Evolutionary conservation across 2,113 vertebrate genomes (phyloP), one percentile per base, ranked within the genome.

Genomic region (Ammodytes marinus): DNA sequence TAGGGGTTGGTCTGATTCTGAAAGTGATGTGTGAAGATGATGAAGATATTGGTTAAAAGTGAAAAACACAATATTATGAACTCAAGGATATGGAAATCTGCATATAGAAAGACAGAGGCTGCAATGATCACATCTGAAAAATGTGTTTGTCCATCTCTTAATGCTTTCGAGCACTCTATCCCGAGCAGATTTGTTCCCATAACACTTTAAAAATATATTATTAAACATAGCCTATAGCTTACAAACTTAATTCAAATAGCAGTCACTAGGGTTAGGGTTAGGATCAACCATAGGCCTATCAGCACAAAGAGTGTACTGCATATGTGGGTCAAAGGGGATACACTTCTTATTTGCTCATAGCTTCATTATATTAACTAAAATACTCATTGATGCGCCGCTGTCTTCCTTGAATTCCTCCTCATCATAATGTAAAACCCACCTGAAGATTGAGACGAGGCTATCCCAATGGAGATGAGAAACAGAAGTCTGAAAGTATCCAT

Each of bases 401-500:
- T 19, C 43, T 4, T 69, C 11, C 50, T 17, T 42, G 37, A 5
- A 43, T n/a, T 40, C 17, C 4, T 14, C 35, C 35, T 43, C 50
- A 19, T 39, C 19, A n/a, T 6, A 15, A 63, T 42, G 39, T n/a
- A 0, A n/a, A 63, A 47, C 40, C 47, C 75, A 90, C 90, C 88
- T 75, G 84, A 55, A 58, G 17, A 19, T 13, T 52, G 17, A 12
- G 19, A 68, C 6, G 40, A 0, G 2, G 54, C 54, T 10, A 61
- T 65, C 67, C 69, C 47, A 49, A 43, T 4, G 9, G 42, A 45
- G 60, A 80, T 7, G 46, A 83, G 3, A n/a, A 83, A 8, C 35
- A 78, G 52, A 47, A 84, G 69, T 10, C 4, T 14, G 5, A 3
- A 57, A 43, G n/a, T 0, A 9, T 82, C 80, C 88, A 91, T 91